Percentiles rank a stretch among this genome's conserved stretches.
Evolutionary conservation across 2,113 vertebrate genomes (phyloP).

Genomic region (Thunnus maccoyii): DNA sequence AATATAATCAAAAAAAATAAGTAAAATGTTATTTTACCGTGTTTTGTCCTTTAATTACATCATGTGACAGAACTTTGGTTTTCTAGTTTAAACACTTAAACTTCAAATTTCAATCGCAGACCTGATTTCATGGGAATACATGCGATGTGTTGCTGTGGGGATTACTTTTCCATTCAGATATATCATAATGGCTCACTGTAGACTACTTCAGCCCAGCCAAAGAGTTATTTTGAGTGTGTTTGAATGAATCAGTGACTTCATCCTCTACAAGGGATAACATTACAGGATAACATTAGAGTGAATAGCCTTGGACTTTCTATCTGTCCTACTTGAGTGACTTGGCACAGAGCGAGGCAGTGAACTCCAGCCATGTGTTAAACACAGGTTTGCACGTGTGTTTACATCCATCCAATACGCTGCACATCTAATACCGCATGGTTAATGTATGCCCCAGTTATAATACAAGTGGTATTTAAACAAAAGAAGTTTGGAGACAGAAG

Average conservation of each 20-base stretch:
- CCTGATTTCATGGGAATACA: slow-evolving; percentile 18
- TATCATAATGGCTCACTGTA: slow-evolving; percentile 26
- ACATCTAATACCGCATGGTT: slow-evolving; percentile 52
- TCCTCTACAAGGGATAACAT: slow-evolving; percentile 55
- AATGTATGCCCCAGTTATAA: slow-evolving; percentile 53
- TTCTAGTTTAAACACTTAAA: not conserved
- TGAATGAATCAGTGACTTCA: slow-evolving; percentile 62
- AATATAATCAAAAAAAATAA: too few species aligned
- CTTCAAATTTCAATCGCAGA: not conserved
- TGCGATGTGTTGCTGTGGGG: not conserved
- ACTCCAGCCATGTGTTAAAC: slow-evolving; percentile 65
- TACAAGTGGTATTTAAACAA: slow-evolving; percentile 41
- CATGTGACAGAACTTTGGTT: not conserved
- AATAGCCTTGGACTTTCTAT: slow-evolving; percentile 52
- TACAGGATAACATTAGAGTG: slow-evolving; percentile 25
- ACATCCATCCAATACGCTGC: slow-evolving; percentile 40
- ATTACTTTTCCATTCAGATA: slow-evolving; percentile 9
- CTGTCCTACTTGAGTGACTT: slow-evolving; percentile 59
- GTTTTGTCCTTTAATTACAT: not conserved
- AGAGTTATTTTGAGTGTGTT: slow-evolving; percentile 34
- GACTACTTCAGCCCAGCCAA: not conserved
- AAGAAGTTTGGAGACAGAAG: slow-evolving; percentile 43
- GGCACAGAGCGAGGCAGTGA: slow-evolving; percentile 48
- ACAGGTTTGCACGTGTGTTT: slow-evolving; percentile 45
- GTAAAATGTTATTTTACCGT: not conserved